phyloP scores from a whole-genome alignment of 2,113 vertebrate genomes.

The Chionomys nivalis region DNA sequence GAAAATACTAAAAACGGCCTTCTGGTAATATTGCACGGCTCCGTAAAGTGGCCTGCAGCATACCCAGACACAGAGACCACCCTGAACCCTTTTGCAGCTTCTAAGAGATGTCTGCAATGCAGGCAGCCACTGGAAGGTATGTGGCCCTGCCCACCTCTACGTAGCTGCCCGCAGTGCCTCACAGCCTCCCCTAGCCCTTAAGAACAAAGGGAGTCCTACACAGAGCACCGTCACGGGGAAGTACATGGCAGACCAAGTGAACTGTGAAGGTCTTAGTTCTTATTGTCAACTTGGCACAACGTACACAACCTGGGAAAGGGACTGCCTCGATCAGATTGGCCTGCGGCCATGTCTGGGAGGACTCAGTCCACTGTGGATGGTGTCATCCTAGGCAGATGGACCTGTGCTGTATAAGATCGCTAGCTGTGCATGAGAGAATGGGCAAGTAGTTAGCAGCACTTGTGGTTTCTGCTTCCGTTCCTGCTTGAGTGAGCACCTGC shows the following conservation, averaged over 20 bases:
- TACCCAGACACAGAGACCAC: fast-evolving
- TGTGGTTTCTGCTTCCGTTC: neutral
- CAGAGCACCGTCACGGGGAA: fast-evolving
- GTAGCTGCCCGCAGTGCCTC: fast-evolving
- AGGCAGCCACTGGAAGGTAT: neutral
- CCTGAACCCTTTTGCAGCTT: neutral
- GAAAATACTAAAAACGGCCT: neutral
- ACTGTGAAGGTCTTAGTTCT: neutral
- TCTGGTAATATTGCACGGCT: fast-evolving
- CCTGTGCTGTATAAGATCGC: neutral
- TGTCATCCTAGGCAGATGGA: neutral
- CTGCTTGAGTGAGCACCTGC: neutral
- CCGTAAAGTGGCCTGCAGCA: too few species aligned
- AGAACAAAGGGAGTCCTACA: too few species aligned
- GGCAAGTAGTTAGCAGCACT: neutral
- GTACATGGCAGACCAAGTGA: fast-evolving
- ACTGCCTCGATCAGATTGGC: neutral
- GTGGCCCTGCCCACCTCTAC: neutral
- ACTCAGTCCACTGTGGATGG: neutral
- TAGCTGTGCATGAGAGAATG: neutral
- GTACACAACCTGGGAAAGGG: neutral
- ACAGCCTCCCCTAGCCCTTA: neutral
- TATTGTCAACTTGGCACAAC: neutral
- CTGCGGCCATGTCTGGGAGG: neutral
- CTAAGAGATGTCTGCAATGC: fast-evolving